Evolutionary conservation across 2,888 invertebrate genomes (phyloP).

Genomic region (Drosophila percnosoma): DNA sequence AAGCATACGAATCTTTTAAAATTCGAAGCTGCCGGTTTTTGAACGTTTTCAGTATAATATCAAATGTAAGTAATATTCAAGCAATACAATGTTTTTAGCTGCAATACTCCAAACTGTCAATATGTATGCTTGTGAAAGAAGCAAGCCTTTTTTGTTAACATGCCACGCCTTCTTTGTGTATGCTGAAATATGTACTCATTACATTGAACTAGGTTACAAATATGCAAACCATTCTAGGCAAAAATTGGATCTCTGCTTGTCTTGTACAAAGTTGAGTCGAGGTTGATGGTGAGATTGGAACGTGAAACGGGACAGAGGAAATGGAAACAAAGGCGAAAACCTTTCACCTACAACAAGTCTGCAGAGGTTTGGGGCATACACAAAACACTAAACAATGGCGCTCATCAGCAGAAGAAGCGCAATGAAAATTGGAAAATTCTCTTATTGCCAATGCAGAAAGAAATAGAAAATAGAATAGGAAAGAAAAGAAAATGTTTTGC

Average conservation of each 20-base stretch:
- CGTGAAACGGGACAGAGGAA: conserved; percentile 1
- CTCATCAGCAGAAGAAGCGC: conserved; percentile 76
- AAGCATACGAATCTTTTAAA: not conserved
- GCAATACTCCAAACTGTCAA: conserved; percentile 4
- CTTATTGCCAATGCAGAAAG: conserved; percentile 36
- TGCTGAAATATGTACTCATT: conserved; percentile 58
- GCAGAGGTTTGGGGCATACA: conserved; percentile 11
- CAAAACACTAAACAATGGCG: conserved; percentile 66
- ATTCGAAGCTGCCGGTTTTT: not conserved
- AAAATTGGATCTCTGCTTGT: conserved; percentile 51
- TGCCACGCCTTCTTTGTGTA: conserved; percentile 54
- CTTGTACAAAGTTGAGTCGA: conserved; percentile 11
- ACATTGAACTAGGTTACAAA: conserved; percentile 58
- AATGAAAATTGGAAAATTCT: conserved; percentile 72
- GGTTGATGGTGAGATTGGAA: not conserved
- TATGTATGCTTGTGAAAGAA: conserved; percentile 3
- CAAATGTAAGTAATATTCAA: not conserved
- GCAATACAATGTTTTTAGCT: not conserved
- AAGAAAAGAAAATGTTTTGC: conserved; percentile 52
- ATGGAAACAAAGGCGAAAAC: conserved; percentile 46
- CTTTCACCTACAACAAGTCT: conserved; percentile 61
- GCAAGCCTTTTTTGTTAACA: conserved; percentile 14
- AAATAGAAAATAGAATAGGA: conserved; percentile 36
- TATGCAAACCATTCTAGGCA: conserved; percentile 73
- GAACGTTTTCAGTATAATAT: not conserved